Base-by-base conservation (phyloP, 30 jellyfish, hydroid and myxozoan genomes). In the Mastigias papua region DNA sequence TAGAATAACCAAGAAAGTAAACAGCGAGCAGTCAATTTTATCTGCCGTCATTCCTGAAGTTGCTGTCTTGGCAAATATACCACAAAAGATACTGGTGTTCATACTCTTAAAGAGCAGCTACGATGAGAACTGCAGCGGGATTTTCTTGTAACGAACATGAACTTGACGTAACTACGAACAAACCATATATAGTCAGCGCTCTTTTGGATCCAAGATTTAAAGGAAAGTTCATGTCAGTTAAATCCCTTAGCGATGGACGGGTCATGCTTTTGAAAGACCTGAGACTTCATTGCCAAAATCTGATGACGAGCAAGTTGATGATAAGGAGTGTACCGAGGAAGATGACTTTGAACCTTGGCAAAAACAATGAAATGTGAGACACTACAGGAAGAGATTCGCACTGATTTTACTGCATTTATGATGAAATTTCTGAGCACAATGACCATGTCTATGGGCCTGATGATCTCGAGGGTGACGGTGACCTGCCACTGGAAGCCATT, bases 151-250 rank as follows among this genome's bases (percentile, higher is more conserved):
- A 60, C 81, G 90, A 80, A 66, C 49, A 60, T 68, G 82, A 81
- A 29, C 82, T 81, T 46, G 75, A 65, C 67, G 82, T 81, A 37
- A 63, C 75, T 15, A 34, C 50, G 16, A 66, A 64, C 74, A 81
- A 87, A 64, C 76, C 86, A n/a, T 87, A 62, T 34, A 62, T 87
- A 49, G 61, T 87, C 10, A 65, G 86, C 72, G 73, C 90, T 19
- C 91, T 87, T 67, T 76, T 77, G 71, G 96, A 76, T 54, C 96
- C 91, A 8, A 77, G 96, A 76, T 66, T 62, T 66, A 87, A 87
- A 87, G 86, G 86, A 67, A 77, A 48, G 83, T 86, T n/a, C 77
- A 60, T 86, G 90, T 46, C 82, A 72, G 67, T 22, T 33, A 64
- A 86, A 37, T 57, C 94, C 48, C 72, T 72, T 30, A 71, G 74